Evolutionary conservation across 2,888 invertebrate genomes (phyloP), one percentile per base, ranked within the genome.

Genomic region (Hypsopygia costalis): DNA sequence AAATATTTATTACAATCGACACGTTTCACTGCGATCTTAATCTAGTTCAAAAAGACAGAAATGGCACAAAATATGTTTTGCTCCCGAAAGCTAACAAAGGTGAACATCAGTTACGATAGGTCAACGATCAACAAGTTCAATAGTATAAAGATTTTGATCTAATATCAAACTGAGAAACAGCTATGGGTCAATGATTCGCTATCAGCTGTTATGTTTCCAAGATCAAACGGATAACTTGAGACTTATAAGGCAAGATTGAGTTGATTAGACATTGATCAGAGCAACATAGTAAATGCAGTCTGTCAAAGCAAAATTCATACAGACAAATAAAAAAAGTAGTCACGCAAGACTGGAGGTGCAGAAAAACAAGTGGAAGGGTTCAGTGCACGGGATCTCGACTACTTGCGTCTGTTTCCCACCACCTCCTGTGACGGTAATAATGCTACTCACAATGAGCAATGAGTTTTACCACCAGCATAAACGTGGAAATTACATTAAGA

Each of bases 321-420:
- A 52, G 40, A 47, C 50, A 44, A 41, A 60, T 53, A 74, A 72
- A 74, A 72, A 70, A 72, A 72, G 68, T 47, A 53, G 72, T 68
- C 60, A 59, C 54, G 66, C 71, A 62, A 69, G 68, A 58, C 61
- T 60, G 39, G 25, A 45, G 47, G 52, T 50, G 64, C 47, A 69
- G 70, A 78, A 81, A 81, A 78, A 78, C 72, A 61, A 58, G 69
- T 74, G 72, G 64, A 60, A 63, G 66, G 71, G 83, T 82, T 82
- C 85, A 81, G 59, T 72, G 79, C 62, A 58, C 74, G 66, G 55
- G 59, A 60, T 59, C 60, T 63, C 48, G 54, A 60, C 52, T 61
- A 51, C 58, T 63, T 60, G 63, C 58, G 60, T 51, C 58, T 41
- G 60, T 69, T 77, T 80, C 78, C 70, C 77, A 78, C 73, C 70